phyloP scores from a whole-genome alignment of 2,113 vertebrate genomes.

The Sphyrna mokarran region DNA sequence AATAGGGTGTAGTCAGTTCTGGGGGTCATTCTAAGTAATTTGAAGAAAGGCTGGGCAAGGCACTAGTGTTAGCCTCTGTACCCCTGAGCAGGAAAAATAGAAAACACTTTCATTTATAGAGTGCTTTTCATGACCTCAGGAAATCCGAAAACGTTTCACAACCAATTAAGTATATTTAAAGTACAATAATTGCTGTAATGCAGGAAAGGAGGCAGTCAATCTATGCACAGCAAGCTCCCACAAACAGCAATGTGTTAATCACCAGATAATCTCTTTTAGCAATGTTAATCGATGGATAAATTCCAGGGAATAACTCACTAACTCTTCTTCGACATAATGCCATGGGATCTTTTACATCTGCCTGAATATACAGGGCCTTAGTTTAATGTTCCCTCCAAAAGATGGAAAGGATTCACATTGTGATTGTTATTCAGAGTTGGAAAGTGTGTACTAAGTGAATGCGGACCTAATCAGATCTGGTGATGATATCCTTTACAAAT shows the following conservation, averaged over 20 bases:
- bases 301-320: background rate
- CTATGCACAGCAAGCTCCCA: background rate
- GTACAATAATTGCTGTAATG: background rate
- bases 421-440: background rate
- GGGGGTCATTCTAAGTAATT: background rate
- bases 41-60: background rate
- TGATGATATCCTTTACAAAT: background rate
- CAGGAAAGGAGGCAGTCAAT: background rate
- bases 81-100: background rate
- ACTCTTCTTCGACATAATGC: background rate
- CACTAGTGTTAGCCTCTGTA: too few relatives aligned
- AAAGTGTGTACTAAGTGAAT: background rate
- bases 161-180: background rate
- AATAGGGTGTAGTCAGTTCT: background rate
- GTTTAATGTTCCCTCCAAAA: background rate
- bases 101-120: background rate
- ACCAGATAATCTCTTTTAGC: background rate
- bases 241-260: background rate
- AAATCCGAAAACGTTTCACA: background rate
- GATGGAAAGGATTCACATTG: background rate
- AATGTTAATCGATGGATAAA: background rate
- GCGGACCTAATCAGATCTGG: background rate
- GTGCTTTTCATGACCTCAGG: background rate
- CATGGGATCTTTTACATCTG: background rate
- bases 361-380: too few relatives aligned